phyloP scores from a whole-genome alignment of 2,797 vertebrate genomes.

The Lycodopsis pacificus region DNA sequence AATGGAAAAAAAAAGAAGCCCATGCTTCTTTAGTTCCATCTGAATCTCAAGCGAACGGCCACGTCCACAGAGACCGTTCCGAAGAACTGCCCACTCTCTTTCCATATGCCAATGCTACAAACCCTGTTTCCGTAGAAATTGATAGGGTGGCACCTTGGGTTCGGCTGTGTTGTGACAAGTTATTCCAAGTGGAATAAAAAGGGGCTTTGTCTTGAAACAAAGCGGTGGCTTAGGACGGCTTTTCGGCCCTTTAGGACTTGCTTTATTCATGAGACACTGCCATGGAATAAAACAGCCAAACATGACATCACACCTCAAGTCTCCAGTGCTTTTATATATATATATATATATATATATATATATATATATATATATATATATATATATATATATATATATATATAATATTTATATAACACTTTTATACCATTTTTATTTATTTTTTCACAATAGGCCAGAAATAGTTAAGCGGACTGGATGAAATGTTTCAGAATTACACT shows the following conservation, averaged over 20 bases:
- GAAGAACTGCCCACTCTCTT: constrained; percentile 23
- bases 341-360: no score
- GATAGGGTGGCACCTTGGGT: constrained; percentile 58
- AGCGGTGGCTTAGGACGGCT: constrained; percentile 46
- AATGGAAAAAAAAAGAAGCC: not conserved
- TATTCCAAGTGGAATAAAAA: constrained; percentile 68
- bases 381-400: not conserved
- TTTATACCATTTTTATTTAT: not conserved
- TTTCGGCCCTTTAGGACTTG: constrained; percentile 48
- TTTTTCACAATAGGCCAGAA: not conserved
- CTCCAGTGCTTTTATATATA: not conserved
- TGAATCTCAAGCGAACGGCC: constrained; percentile 9
- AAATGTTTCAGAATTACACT: constrained; percentile 4
- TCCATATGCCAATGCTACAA: constrained; percentile 32
- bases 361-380: no score
- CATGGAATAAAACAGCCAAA: constrained; percentile 46
- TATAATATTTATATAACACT: not conserved
- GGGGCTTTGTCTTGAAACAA: constrained; percentile 59
- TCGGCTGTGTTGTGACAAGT: constrained; percentile 67
- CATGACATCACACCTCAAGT: constrained; percentile 38
- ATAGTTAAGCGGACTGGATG: not conserved
- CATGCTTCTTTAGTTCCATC: not conserved
- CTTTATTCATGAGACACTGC: constrained; percentile 65
- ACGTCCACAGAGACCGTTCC: constrained; percentile 17
- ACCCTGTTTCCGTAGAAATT: constrained; percentile 65